Base-by-base conservation (phyloP, 2,888 invertebrate genomes). In the Liodrosophila aerea region DNA sequence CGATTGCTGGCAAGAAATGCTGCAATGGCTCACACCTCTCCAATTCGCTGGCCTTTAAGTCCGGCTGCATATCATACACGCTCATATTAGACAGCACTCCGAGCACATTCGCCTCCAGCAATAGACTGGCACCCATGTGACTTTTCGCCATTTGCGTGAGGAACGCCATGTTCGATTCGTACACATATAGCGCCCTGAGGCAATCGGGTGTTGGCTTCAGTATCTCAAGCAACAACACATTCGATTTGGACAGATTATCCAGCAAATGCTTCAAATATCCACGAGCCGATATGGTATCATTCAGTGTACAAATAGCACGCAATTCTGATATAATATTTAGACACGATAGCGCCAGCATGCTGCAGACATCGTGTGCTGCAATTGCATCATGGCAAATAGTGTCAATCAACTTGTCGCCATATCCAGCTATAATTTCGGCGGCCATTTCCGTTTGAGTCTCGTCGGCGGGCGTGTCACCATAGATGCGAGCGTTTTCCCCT, bases 321-420 rank as follows among this genome's bases (percentile, higher is more conserved):
- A 95, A 91, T 65, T 94, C 94, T 0, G 97, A 91, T 39, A 97
- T 91, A 37, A 95, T 93, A 87, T 96, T 95, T 52, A 97, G 91
- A 66, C 95, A 95, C 0, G 96, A 93, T 72, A 98, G 91, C 0
- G 97, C 95, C 50, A 97, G 91, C 94, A 97, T 96, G 90, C 96
- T 94, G 84, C 96, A 96, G 8, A 98, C 94, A 75, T 97, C 96
- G 86, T 97, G 96, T 0, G 96, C 96, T 1, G 95, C 95, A 7
- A 95, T 95, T 60, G 95, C 95, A 89, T 98, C 97, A 50, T 95
- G 93, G 73, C 97, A 96, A 49, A 97, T 89, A 30, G 94, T 93
- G 73, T 95, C 94, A 87, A 96, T 94, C 41, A 97, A 89, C 83
- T 94, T 94, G 67, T 96, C 95, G 0, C 97, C 96, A 74, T 95